phyloP scores from a whole-genome alignment of 1,140 invertebrate species.

The Pinna nobilis region DNA sequence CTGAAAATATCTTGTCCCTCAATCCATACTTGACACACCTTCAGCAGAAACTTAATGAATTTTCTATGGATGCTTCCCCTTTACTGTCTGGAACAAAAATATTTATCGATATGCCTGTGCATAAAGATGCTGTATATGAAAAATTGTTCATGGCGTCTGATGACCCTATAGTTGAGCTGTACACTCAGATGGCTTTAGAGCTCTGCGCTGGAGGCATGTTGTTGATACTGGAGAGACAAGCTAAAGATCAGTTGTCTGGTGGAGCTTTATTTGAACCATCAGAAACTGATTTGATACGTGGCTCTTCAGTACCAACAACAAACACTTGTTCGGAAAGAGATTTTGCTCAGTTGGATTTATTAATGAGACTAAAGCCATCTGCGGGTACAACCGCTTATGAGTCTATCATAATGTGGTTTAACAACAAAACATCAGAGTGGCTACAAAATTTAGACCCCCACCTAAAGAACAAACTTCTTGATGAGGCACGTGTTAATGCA shows the following conservation, averaged over 20 bases:
- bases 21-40: not conserved
- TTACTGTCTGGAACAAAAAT: too few relatives aligned
- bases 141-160: not conserved
- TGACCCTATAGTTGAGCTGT: conserved; percentile 20
- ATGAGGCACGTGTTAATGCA: conserved; percentile 9
- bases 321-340: too few relatives aligned
- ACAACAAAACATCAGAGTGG: conserved; percentile 16
- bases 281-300: conserved; percentile 26
- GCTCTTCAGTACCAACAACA: conserved; percentile 20
- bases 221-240: too few relatives aligned
- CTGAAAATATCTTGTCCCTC: conserved; percentile 10
- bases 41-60: not conserved
- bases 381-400: too few relatives aligned
- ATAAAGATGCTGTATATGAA: conserved; percentile 19
- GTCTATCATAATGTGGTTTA: conserved; percentile 20
- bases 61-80: not conserved
- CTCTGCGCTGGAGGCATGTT: too few relatives aligned
- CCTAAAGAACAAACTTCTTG: conserved; percentile 4
- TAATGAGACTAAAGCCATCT: too few relatives aligned
- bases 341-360: conserved; percentile 36
- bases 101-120: not conserved
- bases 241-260: too few relatives aligned
- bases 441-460: not conserved
- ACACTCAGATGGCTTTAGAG: conserved; percentile 39
- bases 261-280: conserved; percentile 6